These are phyloP conservation scores for Fabriciana adippe DNA, from an alignment of 2,888 invertebrate genomes.

Conservation along the genomic window DNA sequence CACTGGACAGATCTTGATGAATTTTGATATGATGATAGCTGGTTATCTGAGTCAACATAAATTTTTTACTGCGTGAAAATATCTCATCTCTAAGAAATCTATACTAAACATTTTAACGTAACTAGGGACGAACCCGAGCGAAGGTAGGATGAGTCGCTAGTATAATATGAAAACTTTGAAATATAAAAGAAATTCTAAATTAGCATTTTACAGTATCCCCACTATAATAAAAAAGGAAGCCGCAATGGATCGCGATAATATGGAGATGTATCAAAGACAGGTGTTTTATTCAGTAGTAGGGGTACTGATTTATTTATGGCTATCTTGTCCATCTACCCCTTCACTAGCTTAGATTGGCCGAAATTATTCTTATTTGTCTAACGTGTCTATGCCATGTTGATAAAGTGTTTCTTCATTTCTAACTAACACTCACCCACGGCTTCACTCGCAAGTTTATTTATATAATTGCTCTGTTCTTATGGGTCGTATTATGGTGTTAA, in stretches of 20 bases:
- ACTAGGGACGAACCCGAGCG: too few species aligned
- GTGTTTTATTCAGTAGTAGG: slow-evolving; percentile 68
- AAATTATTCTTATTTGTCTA: slow-evolving; percentile 14
- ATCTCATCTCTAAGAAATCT: too few species aligned
- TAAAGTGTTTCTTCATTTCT: neutral
- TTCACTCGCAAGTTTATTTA: too few species aligned
- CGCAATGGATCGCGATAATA: slow-evolving; percentile 62
- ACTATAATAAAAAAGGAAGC: slow-evolving; percentile 49
- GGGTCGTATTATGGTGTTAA: too few species aligned
- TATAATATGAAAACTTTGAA: neutral
- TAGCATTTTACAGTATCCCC: slow-evolving; percentile 34
- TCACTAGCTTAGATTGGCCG: slow-evolving; percentile 19
- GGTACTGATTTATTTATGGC: slow-evolving; percentile 68
- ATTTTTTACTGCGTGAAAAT: too few species aligned
- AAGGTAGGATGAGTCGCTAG: too few species aligned
- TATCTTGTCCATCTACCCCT: slow-evolving; percentile 47
- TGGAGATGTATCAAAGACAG: slow-evolving; percentile 72
- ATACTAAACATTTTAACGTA: too few species aligned
- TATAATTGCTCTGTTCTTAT: too few species aligned
- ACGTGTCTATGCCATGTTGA: neutral
- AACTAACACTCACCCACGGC: too few species aligned
- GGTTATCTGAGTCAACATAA: too few species aligned
- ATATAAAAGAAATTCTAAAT: neutral
- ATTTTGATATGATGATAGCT: too few species aligned
- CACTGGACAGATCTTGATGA: too few species aligned